Base-by-base conservation (phyloP, 2,113 vertebrate genomes). In the Motacilla alba region DNA sequence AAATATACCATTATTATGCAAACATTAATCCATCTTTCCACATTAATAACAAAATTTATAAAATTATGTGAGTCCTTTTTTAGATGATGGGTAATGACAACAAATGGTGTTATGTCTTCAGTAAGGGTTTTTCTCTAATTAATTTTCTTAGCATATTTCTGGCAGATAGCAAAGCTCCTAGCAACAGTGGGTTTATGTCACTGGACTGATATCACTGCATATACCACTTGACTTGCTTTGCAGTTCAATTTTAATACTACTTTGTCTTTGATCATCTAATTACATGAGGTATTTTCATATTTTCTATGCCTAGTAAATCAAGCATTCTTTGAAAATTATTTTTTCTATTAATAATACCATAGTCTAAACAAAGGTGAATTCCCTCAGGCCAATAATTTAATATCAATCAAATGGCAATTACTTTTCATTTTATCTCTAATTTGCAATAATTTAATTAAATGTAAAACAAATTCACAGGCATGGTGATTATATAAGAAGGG, bases 121-220 rank as follows among this genome's bases (percentile, higher is more conserved):
- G 55, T 96, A 97, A 96, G 92, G 31, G 79, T 93, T 97, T 90
- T 96, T 95, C 66, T 92, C 28, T 91, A 96, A 96, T 96, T 96
- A 96, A 96, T 96, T 97, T 95, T 95, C 86, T 95, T n/a, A 91
- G 49, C 24, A 41, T 93, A 94, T 76, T 91, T 93, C 64, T 91
- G 20, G 23, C 55, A 90, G 81, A 84, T 90, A 95, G 79, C 69
- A 95, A 93, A 95, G 39, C 73, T 68, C 93, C 83, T 91, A 96
- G 90, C 76, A 96, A 95, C 90, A 90, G 41, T n/a, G 24, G 27
- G 19, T 85, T 50, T 92, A 39, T 95, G 83, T 60, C 75, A 83
- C 44, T 12, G 22, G 43, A 55, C 72, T 89, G 44, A 80, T 94
- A 93, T n/a, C 41, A 41, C 30, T 85, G 15, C 16, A n/a, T 74